phyloP scores from a whole-genome alignment of 2,797 vertebrate genomes.

The Takifugu rubripes region DNA sequence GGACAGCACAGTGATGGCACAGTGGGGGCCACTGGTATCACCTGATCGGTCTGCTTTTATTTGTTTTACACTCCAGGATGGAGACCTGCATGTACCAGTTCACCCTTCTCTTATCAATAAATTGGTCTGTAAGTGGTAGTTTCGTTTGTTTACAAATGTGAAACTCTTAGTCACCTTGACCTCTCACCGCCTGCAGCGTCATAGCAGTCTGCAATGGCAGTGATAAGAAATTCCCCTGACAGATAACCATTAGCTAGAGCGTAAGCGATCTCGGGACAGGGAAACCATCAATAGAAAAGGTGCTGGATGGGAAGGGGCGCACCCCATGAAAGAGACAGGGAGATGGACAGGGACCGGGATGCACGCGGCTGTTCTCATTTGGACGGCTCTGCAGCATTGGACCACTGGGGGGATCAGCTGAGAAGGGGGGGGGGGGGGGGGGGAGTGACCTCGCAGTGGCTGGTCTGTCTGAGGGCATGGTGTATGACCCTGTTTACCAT shows the following conservation, averaged over 20 bases:
- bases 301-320: slow-evolving; percentile 19
- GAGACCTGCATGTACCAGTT: slow-evolving; percentile 28
- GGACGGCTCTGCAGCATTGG: slow-evolving; percentile 23
- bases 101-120: slow-evolving; percentile 59
- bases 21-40: slow-evolving; percentile 52
- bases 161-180: slow-evolving; percentile 62
- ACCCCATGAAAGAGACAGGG: slow-evolving; percentile 4
- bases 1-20: slow-evolving; percentile 55
- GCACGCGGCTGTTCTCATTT: slow-evolving; percentile 8
- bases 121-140: slow-evolving; percentile 57
- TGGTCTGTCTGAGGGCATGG: slow-evolving; percentile 49
- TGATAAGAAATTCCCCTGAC: slow-evolving; percentile 67
- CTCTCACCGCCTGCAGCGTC: slow-evolving; percentile 48
- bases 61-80: slow-evolving; percentile 4
- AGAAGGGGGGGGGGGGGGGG: background rate
- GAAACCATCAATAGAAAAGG: slow-evolving; percentile 43
- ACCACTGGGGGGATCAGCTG: slow-evolving; percentile 23
- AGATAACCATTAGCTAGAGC: slow-evolving; percentile 69
- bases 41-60: slow-evolving; percentile 33
- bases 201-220: slow-evolving; percentile 41
- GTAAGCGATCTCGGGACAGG: slow-evolving; percentile 55
- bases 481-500: slow-evolving; percentile 56
- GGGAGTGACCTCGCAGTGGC: slow-evolving; percentile 65
- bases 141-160: slow-evolving; percentile 62
- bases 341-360: slow-evolving; percentile 14